Conservation (phyloP, 2,888 invertebrate genomes). For the Drosophila parthenogenetica region DNA sequence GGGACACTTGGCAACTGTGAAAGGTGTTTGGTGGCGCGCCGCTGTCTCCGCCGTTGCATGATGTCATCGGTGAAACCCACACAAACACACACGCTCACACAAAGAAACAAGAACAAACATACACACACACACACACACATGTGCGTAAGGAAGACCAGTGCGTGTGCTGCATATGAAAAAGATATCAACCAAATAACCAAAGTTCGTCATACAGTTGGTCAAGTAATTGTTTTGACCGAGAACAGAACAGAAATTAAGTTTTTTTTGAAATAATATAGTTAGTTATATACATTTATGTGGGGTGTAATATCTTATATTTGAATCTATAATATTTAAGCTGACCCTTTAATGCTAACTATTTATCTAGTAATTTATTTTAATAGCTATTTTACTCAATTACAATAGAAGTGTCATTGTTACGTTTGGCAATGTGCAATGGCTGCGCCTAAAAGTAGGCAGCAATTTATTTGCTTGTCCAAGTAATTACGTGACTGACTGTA, state of each 20-base stretch:
- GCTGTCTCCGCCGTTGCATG: conserved; percentile 66
- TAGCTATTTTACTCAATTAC: too few relatives aligned
- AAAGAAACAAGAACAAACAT: conserved; percentile 23
- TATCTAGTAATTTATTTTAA: too few relatives aligned
- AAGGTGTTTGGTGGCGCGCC: conserved; percentile 61
- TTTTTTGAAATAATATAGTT: too few relatives aligned
- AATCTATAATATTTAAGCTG: too few relatives aligned
- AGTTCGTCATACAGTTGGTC: background rate
- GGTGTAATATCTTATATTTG: too few relatives aligned
- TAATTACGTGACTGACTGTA: background rate
- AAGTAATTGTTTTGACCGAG: too few relatives aligned
- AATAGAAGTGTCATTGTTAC: background rate
- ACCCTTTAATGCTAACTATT: too few relatives aligned
- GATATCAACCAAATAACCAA: conserved; percentile 27
- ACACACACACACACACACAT: background rate
- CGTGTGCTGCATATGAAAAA: conserved; percentile 26
- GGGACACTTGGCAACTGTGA: conserved; percentile 47
- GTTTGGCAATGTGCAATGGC: too few relatives aligned
- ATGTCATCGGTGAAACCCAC: conserved; percentile 66
- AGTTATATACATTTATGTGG: too few relatives aligned
- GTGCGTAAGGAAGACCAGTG: conserved; percentile 31
- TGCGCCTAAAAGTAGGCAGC: background rate
- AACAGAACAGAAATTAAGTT: too few relatives aligned
- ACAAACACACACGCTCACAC: conserved; percentile 31
- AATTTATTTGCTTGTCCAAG: background rate